Evolutionary conservation across 2,113 vertebrate species (phyloP), one percentile per base, ranked within the genome.

Genomic region (Caracal caracal): DNA sequence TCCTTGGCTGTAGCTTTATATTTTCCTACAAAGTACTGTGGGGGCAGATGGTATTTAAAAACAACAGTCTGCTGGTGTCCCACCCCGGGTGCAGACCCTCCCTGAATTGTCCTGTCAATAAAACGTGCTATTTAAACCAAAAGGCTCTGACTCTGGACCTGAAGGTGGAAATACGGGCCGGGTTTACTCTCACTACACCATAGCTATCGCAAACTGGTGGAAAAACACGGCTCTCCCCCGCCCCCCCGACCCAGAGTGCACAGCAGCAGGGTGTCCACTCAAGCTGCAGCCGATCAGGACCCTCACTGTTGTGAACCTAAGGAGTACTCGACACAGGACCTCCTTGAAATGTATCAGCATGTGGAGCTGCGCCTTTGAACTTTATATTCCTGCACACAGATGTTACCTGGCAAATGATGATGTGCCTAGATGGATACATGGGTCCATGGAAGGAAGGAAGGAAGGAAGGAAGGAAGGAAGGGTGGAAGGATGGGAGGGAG

Each of bases 151-250:
- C 33, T 28, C 87, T 0, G 19, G n/a, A 10, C 63, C 73, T 53
- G 10, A 0, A 6, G 8, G 71, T 2, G 28, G 51, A 63, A n/a
- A 75, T 9, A 26, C 3, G 6, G 20, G 30, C 20, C 35, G 12
- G 40, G 17, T 33, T 28, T n/a, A 19, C 30, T 3, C 24, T 15
- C 93, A 3, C 1, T 30, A 63, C 5, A 5, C 51, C n/a, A 15
- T 0, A 0, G 28, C 22, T 43, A 37, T 4, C 51, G 13, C 10
- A 6, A 20, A 13, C 43, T 6, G 24, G 11, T 13, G n/a, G 2
- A 6, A 22, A 35, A 76, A 26, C 2, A 33, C 88, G 24, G 6
- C 26, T 3, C 88, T 51, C 76, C 24, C 0, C 24, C 0, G 4
- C 33, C 3, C 6, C 40, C 43, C 6, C 6, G 40, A 6, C 19